Percentiles rank a stretch among this genome's conserved stretches.
Evolutionary conservation across 1,140 invertebrate genomes (phyloP).

Genomic region (Oreohelix idahoensis): DNA sequence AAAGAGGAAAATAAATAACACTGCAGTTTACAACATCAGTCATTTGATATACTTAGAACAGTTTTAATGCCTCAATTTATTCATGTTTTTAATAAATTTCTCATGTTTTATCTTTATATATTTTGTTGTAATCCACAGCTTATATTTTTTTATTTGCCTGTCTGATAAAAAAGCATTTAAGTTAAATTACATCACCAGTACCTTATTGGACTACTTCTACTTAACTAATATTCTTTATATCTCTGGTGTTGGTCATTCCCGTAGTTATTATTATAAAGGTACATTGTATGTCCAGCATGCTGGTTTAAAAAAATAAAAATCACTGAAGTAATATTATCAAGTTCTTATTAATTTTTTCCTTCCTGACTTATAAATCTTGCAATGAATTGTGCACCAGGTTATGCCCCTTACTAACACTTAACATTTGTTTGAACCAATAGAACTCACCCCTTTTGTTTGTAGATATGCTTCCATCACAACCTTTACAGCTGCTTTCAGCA

Average conservation of each 20-base stretch:
- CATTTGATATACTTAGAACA: too few species aligned
- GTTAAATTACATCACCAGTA: not conserved
- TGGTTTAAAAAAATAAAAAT: not conserved
- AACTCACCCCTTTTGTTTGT: not conserved
- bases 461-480: not conserved
- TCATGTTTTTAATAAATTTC: too few species aligned
- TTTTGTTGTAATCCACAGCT: not conserved
- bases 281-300: not conserved
- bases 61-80: too few species aligned
- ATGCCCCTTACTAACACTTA: conserved; percentile 15
- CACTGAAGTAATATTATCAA: not conserved
- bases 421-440: not conserved
- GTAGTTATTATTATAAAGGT: not conserved
- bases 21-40: too few species aligned
- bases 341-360: not conserved
- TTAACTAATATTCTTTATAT: not conserved
- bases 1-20: too few species aligned
- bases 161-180: not conserved
- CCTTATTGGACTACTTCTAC: too few species aligned
- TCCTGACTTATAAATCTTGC: not conserved
- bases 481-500: not conserved
- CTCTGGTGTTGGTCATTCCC: not conserved
- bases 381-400: conserved; percentile 9
- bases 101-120: not conserved
- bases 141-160: not conserved